These are phyloP conservation scores for Nomada ferruginata DNA, from an alignment of 2,888 invertebrate genomes.

Conservation along the genomic window DNA sequence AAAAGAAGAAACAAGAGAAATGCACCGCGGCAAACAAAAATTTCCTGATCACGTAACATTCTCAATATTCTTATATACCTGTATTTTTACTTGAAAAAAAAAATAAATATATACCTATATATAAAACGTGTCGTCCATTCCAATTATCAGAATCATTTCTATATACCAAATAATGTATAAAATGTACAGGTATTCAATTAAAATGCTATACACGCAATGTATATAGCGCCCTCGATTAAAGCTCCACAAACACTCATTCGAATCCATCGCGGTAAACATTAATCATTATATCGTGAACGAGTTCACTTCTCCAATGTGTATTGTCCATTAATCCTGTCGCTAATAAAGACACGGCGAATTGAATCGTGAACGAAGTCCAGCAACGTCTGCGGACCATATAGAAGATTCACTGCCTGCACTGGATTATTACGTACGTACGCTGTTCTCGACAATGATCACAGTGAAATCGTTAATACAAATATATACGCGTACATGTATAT, in stretches of 20 bases:
- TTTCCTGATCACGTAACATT: not conserved
- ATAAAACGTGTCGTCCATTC: not conserved
- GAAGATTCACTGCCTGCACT: slow-evolving; percentile 60
- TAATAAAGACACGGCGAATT: slow-evolving; percentile 16
- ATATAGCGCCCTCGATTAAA: slow-evolving; percentile 4
- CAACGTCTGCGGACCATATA: slow-evolving; percentile 29
- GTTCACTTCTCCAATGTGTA: slow-evolving; percentile 32
- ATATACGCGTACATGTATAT: slow-evolving; percentile 24
- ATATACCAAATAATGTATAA: not conserved
- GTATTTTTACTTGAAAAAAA: no score
- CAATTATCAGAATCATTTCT: not conserved
- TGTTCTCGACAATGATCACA: slow-evolving; percentile 47
- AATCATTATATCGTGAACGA: slow-evolving; percentile 7
- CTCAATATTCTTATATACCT: not conserved
- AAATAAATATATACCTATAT: no score
- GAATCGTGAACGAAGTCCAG: slow-evolving; percentile 25
- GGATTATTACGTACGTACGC: slow-evolving; percentile 32
- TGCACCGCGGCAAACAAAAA: not conserved
- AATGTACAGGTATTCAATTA: not conserved
- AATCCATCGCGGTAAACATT: not conserved
- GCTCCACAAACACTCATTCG: slow-evolving; percentile 7
- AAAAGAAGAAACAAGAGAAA: not conserved
- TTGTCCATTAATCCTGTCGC: slow-evolving; percentile 32
- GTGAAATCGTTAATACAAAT: slow-evolving; percentile 48
- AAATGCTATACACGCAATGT: not conserved